Conservation (phyloP, 30 jellyfish, hydroid and myxozoan species). For the Cassiopea xamachana region DNA sequence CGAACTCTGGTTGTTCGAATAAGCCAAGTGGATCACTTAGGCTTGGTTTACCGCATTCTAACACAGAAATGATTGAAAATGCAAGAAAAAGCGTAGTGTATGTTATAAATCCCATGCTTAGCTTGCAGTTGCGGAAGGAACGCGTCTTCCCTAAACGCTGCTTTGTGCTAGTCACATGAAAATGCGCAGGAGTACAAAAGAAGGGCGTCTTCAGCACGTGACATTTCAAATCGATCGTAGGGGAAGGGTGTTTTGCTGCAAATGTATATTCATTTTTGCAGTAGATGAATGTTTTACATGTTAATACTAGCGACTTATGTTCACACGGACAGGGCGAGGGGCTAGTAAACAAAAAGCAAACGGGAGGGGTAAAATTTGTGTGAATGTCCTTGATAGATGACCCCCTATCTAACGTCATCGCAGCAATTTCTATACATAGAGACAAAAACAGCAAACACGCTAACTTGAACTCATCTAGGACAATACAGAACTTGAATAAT, state of each 20-base stretch:
- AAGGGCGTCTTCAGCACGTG: not conserved
- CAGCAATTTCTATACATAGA: too few species aligned
- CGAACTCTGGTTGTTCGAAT: constrained; percentile 35
- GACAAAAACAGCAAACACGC: too few species aligned
- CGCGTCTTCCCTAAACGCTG: not conserved
- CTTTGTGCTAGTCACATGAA: not conserved
- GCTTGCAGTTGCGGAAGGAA: constrained; percentile 7
- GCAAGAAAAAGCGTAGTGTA: constrained; percentile 1
- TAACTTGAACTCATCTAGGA: too few species aligned
- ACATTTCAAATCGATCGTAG: not conserved
- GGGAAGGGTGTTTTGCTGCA: too few species aligned
- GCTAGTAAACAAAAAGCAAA: not conserved
- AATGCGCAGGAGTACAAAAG: not conserved
- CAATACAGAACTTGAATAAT: too few species aligned
- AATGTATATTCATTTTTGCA: too few species aligned
- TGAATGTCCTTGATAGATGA: too few species aligned
- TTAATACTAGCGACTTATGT: too few species aligned
- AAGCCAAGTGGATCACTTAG: constrained; percentile 86
- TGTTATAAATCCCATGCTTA: constrained; percentile 31
- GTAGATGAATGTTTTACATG: too few species aligned
- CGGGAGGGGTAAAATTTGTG: too few species aligned
- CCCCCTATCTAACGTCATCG: too few species aligned
- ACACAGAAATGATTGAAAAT: constrained; percentile 14
- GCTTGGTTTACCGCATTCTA: constrained; percentile 78
- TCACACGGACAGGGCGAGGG: too few species aligned